Conservation (phyloP, 2,888 invertebrate genomes). For the Helicoverpa assulta region DNA sequence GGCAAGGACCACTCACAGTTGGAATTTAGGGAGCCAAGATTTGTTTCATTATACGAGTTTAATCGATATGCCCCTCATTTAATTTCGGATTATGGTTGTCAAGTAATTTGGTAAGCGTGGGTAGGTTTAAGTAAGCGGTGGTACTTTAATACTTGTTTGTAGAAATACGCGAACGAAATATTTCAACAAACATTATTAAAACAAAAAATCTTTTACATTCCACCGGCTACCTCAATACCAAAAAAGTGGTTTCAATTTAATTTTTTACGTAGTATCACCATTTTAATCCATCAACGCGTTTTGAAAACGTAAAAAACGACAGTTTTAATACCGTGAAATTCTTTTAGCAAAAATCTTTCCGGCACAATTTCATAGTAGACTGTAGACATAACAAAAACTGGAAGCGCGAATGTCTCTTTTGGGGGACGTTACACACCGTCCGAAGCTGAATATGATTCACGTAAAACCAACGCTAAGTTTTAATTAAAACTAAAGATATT, state of each 20-base stretch:
- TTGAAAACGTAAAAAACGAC: constrained; percentile 47
- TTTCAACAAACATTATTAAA: too few species aligned
- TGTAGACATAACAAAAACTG: constrained; percentile 67
- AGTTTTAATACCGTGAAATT: constrained; percentile 49
- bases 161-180: too few species aligned
- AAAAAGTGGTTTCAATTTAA: constrained; percentile 7
- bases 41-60: constrained; percentile 67
- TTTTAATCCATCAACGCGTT: constrained; percentile 53
- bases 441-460: constrained; percentile 79
- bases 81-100: constrained; percentile 46
- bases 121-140: neutral
- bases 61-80: constrained; percentile 55
- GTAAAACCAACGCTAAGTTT: constrained; percentile 75
- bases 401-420: constrained; percentile 73
- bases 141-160: neutral
- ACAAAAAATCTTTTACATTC: neutral
- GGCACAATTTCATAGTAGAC: constrained; percentile 63
- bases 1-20: constrained; percentile 60
- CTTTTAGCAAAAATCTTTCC: constrained; percentile 63
- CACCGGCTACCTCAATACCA: neutral
- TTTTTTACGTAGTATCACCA: constrained; percentile 28
- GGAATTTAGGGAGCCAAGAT: constrained; percentile 70
- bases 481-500: constrained; percentile 83
- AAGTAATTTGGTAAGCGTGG: constrained; percentile 26
- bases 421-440: constrained; percentile 75